phyloP scores from a whole-genome alignment of 2,888 invertebrate genomes.

The Alsophila aescularia region DNA sequence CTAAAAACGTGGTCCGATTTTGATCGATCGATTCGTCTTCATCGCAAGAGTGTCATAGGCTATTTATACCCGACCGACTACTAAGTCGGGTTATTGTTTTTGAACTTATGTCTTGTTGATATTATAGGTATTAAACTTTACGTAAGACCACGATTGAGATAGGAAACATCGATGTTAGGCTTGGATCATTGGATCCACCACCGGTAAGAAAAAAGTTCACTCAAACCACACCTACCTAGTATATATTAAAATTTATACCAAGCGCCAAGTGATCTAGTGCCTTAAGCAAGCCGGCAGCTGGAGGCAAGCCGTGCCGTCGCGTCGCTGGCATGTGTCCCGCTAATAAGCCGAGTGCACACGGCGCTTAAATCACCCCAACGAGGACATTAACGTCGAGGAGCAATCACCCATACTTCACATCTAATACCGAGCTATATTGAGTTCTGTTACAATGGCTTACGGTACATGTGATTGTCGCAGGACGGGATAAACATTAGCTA shows the following conservation, averaged over 20 bases:
- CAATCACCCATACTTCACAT: conserved; percentile 20
- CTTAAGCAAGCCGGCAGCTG: not conserved
- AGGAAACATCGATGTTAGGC: no score
- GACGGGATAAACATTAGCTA: conserved; percentile 15
- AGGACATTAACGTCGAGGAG: conserved; percentile 28
- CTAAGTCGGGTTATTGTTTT: no score
- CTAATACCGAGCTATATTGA: not conserved
- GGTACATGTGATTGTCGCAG: not conserved
- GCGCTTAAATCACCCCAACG: conserved; percentile 31
- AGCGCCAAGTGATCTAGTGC: not conserved
- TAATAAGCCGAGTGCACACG: conserved; percentile 25
- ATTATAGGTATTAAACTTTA: no score
- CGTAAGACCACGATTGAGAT: no score
- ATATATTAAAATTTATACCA: no score
- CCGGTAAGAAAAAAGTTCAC: no score
- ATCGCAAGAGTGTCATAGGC: no score
- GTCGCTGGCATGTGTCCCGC: not conserved
- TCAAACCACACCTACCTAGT: no score
- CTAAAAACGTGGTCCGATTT: no score
- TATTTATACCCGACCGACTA: no score
- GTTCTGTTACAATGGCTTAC: conserved; percentile 8
- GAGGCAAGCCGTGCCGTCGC: not conserved
- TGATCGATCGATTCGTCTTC: no score
- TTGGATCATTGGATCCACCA: not conserved
- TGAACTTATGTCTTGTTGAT: no score